Conservation (phyloP, 1,140 invertebrate genomes). For the Drusus annulatus region DNA sequence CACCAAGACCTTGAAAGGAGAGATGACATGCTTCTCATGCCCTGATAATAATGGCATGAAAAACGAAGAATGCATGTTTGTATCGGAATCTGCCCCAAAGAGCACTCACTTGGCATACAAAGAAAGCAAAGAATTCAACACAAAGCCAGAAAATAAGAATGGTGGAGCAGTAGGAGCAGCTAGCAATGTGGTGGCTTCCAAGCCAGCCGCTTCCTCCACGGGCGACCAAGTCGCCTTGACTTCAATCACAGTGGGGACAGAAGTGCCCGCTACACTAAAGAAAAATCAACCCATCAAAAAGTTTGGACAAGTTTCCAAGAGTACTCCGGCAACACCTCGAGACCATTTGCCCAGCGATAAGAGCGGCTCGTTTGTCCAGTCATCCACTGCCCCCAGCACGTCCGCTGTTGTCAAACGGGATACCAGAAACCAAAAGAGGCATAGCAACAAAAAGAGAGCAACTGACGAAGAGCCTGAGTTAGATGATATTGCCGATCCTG, state of each 20-base stretch:
- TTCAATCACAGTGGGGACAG: not conserved
- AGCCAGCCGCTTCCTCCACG: slow-evolving; percentile 56
- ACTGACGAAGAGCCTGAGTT: slow-evolving; percentile 48
- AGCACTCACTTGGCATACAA: slow-evolving; percentile 73
- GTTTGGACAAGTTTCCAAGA: slow-evolving; percentile 41
- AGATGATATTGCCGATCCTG: slow-evolving; percentile 67
- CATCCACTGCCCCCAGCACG: slow-evolving; percentile 39
- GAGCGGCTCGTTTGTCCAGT: slow-evolving; percentile 5
- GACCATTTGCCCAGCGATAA: slow-evolving; percentile 25
- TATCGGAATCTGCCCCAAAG: slow-evolving; percentile 75
- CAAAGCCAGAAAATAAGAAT: slow-evolving; percentile 65
- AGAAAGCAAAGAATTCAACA: slow-evolving; percentile 71
- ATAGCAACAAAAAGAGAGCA: slow-evolving; percentile 14
- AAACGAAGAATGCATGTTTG: slow-evolving; percentile 83
- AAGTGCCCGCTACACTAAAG: slow-evolving; percentile 24
- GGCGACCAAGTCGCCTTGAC: not conserved
- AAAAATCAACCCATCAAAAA: slow-evolving; percentile 55
- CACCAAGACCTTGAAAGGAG: slow-evolving; percentile 78
- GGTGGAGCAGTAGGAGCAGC: slow-evolving; percentile 64
- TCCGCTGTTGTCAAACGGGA: slow-evolving; percentile 7
- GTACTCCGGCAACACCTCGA: slow-evolving; percentile 14
- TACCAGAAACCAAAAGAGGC: slow-evolving; percentile 27
- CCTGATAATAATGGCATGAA: slow-evolving; percentile 76
- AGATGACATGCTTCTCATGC: slow-evolving; percentile 83
- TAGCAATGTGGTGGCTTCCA: slow-evolving; percentile 66